phyloP scores from a whole-genome alignment of 2,888 invertebrate genomes.

The Antheraea yamamai region DNA sequence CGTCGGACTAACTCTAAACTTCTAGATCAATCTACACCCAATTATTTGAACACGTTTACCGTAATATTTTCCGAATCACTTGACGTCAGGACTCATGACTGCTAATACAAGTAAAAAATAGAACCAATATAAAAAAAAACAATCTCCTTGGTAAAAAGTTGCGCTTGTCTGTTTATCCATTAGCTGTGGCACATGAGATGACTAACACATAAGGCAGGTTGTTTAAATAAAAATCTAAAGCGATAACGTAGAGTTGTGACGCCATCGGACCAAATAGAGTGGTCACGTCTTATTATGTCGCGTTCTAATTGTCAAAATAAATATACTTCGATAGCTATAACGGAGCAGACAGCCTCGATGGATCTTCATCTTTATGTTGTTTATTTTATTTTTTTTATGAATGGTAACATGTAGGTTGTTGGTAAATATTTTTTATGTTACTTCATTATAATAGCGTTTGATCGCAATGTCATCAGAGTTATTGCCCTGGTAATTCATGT shows the following conservation, averaged over 20 bases:
- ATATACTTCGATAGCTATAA: background rate
- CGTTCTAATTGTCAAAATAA: slow-evolving; percentile 6
- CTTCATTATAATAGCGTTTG: too few species aligned
- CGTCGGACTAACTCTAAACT: background rate
- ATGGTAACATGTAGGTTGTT: background rate
- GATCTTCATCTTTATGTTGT: background rate
- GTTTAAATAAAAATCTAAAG: background rate
- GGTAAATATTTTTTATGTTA: background rate
- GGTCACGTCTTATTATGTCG: background rate
- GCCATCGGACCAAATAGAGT: background rate
- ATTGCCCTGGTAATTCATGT: background rate
- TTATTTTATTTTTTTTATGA: background rate
- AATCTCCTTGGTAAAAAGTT: slow-evolving; percentile 2
- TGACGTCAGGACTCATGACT: background rate
- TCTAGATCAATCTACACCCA: background rate
- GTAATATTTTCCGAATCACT: background rate
- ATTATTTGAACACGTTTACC: background rate
- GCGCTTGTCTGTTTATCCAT: slow-evolving; percentile 10
- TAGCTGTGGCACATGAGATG: background rate
- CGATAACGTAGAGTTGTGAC: background rate
- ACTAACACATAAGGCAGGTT: background rate
- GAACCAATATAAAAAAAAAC: background rate
- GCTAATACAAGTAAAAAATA: background rate
- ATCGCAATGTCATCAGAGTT: too few species aligned
- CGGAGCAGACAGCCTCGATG: background rate